phyloP scores from a whole-genome alignment of 2,888 invertebrate species.

The Ophion slaviceki region DNA sequence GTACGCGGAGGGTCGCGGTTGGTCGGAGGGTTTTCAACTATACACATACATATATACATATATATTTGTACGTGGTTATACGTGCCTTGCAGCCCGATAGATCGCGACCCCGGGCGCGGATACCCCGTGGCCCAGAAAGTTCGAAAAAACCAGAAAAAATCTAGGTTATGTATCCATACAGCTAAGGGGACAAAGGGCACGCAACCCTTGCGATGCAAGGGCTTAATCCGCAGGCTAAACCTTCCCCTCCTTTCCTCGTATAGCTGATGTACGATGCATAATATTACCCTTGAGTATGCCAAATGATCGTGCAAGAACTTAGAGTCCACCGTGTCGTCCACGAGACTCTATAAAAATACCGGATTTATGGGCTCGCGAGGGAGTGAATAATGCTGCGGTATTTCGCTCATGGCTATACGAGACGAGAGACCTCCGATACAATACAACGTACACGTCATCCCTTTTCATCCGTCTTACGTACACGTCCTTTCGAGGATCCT shows the following conservation, averaged over 20 bases:
- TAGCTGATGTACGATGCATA: not conserved
- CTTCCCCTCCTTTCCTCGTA: not conserved
- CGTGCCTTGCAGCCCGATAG: slow-evolving; percentile 43
- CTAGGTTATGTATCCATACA: not conserved
- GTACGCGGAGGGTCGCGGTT: slow-evolving; percentile 2
- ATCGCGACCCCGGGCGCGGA: slow-evolving; percentile 60
- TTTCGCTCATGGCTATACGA: slow-evolving; percentile 62
- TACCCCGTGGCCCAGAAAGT: slow-evolving; percentile 63
- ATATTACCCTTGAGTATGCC: slow-evolving; percentile 4
- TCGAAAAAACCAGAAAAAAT: slow-evolving; percentile 10
- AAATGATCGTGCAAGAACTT: slow-evolving; percentile 31
- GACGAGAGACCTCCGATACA: slow-evolving; percentile 37
- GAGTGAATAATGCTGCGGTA: slow-evolving; percentile 66
- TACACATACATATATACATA: too few relatives aligned
- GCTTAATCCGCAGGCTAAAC: not conserved
- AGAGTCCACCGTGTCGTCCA: slow-evolving; percentile 32
- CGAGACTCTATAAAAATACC: slow-evolving; percentile 73
- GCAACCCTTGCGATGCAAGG: not conserved
- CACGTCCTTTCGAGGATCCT: not conserved
- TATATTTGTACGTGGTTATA: not conserved
- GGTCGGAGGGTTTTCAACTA: not conserved
- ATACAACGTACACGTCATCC: slow-evolving; percentile 30
- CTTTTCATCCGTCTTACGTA: slow-evolving; percentile 17
- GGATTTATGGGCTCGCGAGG: slow-evolving; percentile 72
- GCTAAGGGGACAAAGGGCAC: not conserved